Base-by-base conservation (phyloP, 1,140 invertebrate genomes). In the Ceratoteleas bidentatus region DNA sequence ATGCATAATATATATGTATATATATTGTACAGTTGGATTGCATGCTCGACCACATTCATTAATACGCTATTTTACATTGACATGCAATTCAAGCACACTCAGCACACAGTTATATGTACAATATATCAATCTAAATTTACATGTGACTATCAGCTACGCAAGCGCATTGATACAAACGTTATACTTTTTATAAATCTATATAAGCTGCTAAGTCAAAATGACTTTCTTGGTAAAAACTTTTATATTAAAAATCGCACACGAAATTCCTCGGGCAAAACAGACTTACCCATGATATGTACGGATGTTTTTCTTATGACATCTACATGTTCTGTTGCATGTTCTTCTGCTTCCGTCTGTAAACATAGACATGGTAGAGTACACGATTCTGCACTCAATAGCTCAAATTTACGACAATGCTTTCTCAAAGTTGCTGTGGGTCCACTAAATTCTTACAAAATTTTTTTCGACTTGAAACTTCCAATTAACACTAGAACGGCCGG, bases 281-380 rank as follows among this genome's bases (percentile, higher is more conserved):
- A 86, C 89, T 90, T 87, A 91, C 90, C 89, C 87, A 89, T 88
- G 56, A 89, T 61, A 72, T 89, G 87, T 56, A 91, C 85, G 76
- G 90, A 88, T 52, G 84, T 88, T 85, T 90, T 85, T 34, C 77
- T 83, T 47, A 87, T 72, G n/a, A 87, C 64, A 68, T 89, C 86
- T 56, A 88, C 77, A 60, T 77, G 87, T 85, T 91, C 87, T 13
- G 68, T 88, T 53, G 85, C 84, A 33, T 75, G 84, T 75, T 89
- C 83, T 60, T 90, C 86, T 47, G 81, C 84, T 68, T 91, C 88
- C 61, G 87, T 64, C 85, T 90, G 33, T 47, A 81, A 53, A 57
- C 38, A 65, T 8, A 24, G 24, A 24, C 1, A 24, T 1, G 24
- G 24, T 24, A 33, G 6, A 13, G 45, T 43, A 61, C 9, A 72